Conservation (phyloP, 2,113 vertebrate species). For the Dasypus novemcinctus region DNA sequence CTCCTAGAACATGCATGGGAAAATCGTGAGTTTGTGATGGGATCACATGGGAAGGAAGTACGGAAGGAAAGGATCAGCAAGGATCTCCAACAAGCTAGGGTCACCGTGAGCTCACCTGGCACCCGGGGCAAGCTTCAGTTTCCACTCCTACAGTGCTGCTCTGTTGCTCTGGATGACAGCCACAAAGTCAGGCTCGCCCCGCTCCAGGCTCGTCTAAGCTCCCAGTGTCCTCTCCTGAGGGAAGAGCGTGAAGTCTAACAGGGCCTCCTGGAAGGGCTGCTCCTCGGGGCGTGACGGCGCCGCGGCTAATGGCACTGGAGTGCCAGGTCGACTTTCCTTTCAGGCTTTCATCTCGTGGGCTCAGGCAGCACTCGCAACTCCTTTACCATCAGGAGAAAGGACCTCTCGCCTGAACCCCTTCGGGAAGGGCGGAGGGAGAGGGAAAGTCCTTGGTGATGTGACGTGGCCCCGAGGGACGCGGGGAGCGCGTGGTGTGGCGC, state of each 20-base stretch:
- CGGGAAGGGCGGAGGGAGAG: background rate
- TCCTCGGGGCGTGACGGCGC: too few species aligned
- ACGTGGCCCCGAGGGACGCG: rapidly evolving
- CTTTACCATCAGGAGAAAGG: rapidly evolving
- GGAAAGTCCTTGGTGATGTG: background rate
- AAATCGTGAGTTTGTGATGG: background rate
- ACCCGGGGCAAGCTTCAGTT: too few species aligned
- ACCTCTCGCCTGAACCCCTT: too few species aligned
- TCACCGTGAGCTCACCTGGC: background rate
- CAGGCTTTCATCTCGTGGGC: too few species aligned
- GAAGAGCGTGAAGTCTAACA: rapidly evolving
- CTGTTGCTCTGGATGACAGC: too few species aligned
- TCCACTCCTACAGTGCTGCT: too few species aligned
- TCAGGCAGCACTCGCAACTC: background rate
- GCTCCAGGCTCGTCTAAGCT: background rate
- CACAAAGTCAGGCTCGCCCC: background rate
- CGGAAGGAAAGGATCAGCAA: background rate
- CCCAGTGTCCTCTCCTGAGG: background rate
- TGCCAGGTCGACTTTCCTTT: background rate
- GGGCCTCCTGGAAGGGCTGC: rapidly evolving
- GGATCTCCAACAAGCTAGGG: background rate
- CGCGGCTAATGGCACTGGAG: rapidly evolving
- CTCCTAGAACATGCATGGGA: background rate
- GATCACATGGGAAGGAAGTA: background rate
- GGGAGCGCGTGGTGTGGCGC: background rate